Conservation (phyloP, 2,113 vertebrate species). For the rabbit (Oryctolagus cuniculus) region mOryCun1.1 NC_091435.1:152793501-152794000, state of each 20-base stretch:
- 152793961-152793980: background rate
- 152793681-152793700: background rate
- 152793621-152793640: background rate
- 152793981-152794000: background rate
- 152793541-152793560: background rate
- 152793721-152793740: background rate
- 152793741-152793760: background rate
- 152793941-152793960: background rate
- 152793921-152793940: background rate
- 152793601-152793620: too few species aligned
- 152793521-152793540: background rate
- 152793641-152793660: background rate
- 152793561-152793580: background rate
- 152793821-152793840: background rate
- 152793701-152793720: background rate
- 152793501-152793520: background rate
- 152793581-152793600: background rate
- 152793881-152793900: background rate
- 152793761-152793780: too few species aligned
- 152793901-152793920: background rate
- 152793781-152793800: background rate
- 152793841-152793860: background rate
- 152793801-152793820: background rate
- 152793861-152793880: background rate
- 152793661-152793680: too few species aligned